A percentile compares a stretch with the other conserved stretches of the same genome.
Conservation (phyloP, 2,113 vertebrate genomes). For the Cyprinodon tularosa region DNA sequence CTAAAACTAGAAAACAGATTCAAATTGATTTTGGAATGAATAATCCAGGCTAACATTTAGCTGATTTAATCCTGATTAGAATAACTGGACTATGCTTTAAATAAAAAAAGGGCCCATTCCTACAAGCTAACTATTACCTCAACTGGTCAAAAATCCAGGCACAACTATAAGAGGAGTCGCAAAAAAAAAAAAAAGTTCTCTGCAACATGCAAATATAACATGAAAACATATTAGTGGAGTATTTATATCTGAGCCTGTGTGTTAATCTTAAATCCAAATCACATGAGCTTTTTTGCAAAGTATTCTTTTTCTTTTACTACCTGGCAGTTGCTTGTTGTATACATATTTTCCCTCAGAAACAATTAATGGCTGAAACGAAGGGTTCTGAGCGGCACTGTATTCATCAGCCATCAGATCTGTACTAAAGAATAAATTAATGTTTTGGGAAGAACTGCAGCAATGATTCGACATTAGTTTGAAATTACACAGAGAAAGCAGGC, state of each 20-base stretch:
- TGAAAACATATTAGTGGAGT: not conserved
- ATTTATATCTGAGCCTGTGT: too few species aligned
- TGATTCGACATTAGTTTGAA: constrained; percentile 17
- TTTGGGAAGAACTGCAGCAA: constrained; percentile 5
- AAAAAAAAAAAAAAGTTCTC: not conserved
- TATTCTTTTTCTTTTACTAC: not conserved
- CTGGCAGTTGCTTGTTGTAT: not conserved
- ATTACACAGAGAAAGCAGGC: constrained; percentile 9
- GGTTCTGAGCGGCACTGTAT: not conserved
- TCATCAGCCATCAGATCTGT: not conserved
- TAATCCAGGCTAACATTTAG: not conserved
- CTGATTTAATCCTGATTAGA: not conserved
- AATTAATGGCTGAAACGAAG: not conserved
- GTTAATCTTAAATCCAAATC: not conserved
- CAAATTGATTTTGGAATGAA: not conserved
- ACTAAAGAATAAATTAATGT: not conserved
- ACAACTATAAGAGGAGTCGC: too few species aligned
- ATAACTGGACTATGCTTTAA: not conserved
- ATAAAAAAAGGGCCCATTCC: too few species aligned
- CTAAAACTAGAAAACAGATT: not conserved
- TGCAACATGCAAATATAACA: not conserved
- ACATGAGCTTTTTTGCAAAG: not conserved
- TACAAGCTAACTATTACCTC: too few species aligned
- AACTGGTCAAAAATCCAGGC: too few species aligned
- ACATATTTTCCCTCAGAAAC: not conserved